A percentile compares a stretch with the other conserved stretches of the same genome.
phyloP scores from a whole-genome alignment of 1,140 invertebrate genomes.

The Solenopsis invicta region DNA sequence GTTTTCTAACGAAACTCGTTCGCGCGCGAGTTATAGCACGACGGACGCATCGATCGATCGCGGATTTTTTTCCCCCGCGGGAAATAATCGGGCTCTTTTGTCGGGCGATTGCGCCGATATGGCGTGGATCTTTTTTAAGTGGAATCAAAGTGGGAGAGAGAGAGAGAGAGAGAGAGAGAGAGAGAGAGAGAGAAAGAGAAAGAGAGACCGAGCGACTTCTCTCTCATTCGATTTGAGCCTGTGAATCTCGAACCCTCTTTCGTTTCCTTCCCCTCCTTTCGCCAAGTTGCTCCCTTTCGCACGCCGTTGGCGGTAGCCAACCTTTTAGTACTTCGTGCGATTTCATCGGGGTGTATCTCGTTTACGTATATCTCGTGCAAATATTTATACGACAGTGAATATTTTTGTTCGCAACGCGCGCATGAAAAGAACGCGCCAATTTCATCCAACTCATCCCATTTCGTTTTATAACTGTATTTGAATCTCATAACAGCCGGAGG shows the following conservation, averaged over 20 bases:
- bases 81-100: not conserved
- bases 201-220: constrained; percentile 41
- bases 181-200: too few relatives aligned
- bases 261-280: not conserved
- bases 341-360: not conserved
- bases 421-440: constrained; percentile 15
- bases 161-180: not conserved
- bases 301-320: not conserved
- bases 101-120: constrained; percentile 61
- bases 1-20: constrained; percentile 62
- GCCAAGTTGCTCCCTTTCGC: not conserved
- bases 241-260: constrained; percentile 28
- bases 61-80: not conserved
- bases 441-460: not conserved
- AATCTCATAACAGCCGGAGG: not conserved
- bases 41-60: constrained; percentile 52
- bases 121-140: constrained; percentile 34
- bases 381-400: constrained; percentile 36
- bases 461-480: constrained; percentile 7
- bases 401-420: constrained; percentile 13
- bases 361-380: constrained; percentile 7
- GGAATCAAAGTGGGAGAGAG: constrained; percentile 7
- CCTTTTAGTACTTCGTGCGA: constrained; percentile 23
- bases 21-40: constrained; percentile 48
- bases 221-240: not conserved